phyloP scores from a whole-genome alignment of 2,797 vertebrate species.

The Coluber constrictor region DNA sequence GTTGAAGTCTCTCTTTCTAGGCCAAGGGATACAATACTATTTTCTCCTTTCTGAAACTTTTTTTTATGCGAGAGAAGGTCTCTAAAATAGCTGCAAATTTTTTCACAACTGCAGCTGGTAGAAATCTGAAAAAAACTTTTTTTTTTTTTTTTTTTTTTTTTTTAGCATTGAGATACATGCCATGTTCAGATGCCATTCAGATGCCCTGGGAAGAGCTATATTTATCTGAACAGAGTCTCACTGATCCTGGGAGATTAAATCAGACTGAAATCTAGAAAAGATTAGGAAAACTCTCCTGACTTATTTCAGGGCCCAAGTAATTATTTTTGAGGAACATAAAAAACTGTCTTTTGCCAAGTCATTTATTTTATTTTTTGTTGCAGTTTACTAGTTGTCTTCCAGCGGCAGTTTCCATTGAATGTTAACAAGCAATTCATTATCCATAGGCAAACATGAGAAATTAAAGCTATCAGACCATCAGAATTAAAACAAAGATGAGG shows the following conservation, averaged over 20 bases:
- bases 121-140: neutral
- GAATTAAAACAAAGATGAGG: neutral
- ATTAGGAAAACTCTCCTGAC: neutral
- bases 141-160: neutral
- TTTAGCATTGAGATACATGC: neutral
- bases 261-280: neutral
- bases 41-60: neutral
- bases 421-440: neutral
- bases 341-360: neutral
- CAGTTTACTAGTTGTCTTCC: neutral
- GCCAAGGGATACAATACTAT: neutral
- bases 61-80: neutral
- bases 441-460: neutral
- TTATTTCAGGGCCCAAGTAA: neutral
- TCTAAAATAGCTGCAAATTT: neutral
- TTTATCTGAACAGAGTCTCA: neutral
- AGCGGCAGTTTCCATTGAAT: neutral
- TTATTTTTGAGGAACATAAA: neutral
- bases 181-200: neutral
- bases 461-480: neutral
- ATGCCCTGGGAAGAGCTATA: neutral
- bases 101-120: neutral
- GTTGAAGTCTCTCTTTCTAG: neutral
- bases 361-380: neutral
- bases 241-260: neutral